Evolutionary conservation across 2,113 vertebrate genomes (phyloP), one percentile per base, ranked within the genome.

Genomic region (Chascanopsetta lugubris): DNA sequence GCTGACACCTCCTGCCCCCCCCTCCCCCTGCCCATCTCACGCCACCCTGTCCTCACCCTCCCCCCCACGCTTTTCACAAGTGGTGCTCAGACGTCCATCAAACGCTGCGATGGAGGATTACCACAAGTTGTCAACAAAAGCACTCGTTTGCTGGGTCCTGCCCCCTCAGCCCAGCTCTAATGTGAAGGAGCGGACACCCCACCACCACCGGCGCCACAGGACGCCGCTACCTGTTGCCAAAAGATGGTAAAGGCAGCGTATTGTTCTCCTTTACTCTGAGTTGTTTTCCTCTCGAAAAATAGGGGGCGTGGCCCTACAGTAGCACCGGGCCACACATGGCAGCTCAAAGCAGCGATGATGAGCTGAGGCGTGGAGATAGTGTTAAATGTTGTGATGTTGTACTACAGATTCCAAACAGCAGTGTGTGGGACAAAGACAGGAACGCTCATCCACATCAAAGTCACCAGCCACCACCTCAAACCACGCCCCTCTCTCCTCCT

Each of bases 31-130:
- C 40, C 61, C 50, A 9, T 4, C 71, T 61, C 77, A 82, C 47
- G 62, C 68, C 68, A 76, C 72, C 60, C 75, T 54, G 64, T 67
- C 72, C 60, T 66, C 71, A 61, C 70, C 76, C 50, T 72, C 79
- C 68, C 76, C 77, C 85, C 77, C 80, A 20, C 62, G n/a, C n/a
- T n/a, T 73, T 85, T 84, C 82, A 80, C 86, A 85, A 89, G 84
- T 84, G 85, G 80, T 79, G 74, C 87, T 90, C 76, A 77, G 85
- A 79, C 68, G 80, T 84, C 87, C 87, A 86, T 88, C 87, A 88
- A 78, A 81, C 60, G 3, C 75, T 3, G 75, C 71, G 22, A 72
- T 72, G 77, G 59, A 79, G 81, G 81, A 87, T 82, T 75, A 21
- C 80, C 67, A 65, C 53, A 87, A 87, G 87, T 88, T 89, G 78